These are phyloP conservation scores for Loxodonta africana DNA, from an alignment of 2,113 vertebrate genomes.

Conservation along the genomic window DNA sequence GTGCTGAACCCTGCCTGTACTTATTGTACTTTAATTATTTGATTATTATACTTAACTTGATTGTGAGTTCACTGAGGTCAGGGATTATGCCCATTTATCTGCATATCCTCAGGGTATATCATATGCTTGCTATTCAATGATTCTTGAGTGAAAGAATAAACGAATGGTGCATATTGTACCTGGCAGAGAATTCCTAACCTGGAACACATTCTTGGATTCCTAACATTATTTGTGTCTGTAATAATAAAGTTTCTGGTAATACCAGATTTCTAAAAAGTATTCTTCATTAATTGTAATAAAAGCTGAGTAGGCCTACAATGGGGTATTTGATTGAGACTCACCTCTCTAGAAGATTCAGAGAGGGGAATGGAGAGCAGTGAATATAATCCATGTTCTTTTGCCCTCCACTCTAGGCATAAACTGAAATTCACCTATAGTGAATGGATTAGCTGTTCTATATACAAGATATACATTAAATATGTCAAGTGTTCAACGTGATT, in stretches of 20 bases:
- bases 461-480: constrained; percentile 1
- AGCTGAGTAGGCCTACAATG: neutral
- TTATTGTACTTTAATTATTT: neutral
- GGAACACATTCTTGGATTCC: neutral
- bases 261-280: neutral
- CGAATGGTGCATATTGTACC: neutral
- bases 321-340: neutral
- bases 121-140: neutral
- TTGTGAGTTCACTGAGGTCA: neutral
- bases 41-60: neutral
- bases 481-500: neutral
- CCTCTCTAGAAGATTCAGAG: neutral
- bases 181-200: neutral
- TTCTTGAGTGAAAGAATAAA: neutral
- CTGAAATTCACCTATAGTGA: neutral
- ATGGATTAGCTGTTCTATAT: neutral
- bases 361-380: neutral
- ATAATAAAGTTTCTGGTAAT: constrained; percentile 4
- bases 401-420: neutral
- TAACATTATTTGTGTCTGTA: constrained; percentile 8
- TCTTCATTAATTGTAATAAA: neutral
- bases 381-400: neutral
- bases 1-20: neutral
- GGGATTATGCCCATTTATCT: neutral
- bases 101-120: neutral